Evolutionary conservation across 2,113 vertebrate genomes (phyloP).

Genomic region (Forbesichthys agassizii): DNA sequence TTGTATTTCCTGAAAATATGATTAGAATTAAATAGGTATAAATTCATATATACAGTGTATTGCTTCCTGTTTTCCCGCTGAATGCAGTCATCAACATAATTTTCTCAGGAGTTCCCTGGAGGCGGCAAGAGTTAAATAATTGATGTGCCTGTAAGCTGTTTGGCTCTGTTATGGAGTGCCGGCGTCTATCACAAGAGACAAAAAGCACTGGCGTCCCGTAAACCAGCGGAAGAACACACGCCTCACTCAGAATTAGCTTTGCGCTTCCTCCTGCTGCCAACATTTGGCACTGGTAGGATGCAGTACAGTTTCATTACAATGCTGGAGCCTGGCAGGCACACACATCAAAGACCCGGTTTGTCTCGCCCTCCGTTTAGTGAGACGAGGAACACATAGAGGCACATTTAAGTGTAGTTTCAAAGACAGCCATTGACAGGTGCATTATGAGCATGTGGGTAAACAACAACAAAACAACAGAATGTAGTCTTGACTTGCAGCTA

Average conservation of each 20-base stretch:
- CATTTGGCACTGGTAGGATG: conserved; percentile 42
- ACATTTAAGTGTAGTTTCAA: too few species aligned
- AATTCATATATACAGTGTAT: conserved; percentile 18
- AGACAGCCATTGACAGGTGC: too few species aligned
- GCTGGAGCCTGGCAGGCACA: conserved; percentile 50
- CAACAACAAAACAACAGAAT: too few species aligned
- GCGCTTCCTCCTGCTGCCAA: too few species aligned
- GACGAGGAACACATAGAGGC: too few species aligned
- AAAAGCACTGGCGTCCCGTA: conserved; percentile 43
- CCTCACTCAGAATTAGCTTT: too few species aligned
- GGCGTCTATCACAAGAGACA: conserved; percentile 29
- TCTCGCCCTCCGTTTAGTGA: too few species aligned
- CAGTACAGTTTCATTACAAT: conserved; percentile 52
- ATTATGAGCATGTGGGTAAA: too few species aligned
- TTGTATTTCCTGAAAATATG: background rate
- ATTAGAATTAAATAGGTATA: background rate
- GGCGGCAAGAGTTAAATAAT: conserved; percentile 60
- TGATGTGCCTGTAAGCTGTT: conserved; percentile 63
- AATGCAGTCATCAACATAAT: conserved; percentile 54
- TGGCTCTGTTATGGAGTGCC: conserved; percentile 37
- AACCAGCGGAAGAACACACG: background rate
- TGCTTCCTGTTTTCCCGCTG: conserved; percentile 16
- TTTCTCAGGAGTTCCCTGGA: conserved; percentile 46
- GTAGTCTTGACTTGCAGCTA: too few species aligned
- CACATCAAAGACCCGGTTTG: conserved; percentile 17